Base-by-base conservation (phyloP, 1,140 invertebrate species). In the Reticulitermes speratus region DNA sequence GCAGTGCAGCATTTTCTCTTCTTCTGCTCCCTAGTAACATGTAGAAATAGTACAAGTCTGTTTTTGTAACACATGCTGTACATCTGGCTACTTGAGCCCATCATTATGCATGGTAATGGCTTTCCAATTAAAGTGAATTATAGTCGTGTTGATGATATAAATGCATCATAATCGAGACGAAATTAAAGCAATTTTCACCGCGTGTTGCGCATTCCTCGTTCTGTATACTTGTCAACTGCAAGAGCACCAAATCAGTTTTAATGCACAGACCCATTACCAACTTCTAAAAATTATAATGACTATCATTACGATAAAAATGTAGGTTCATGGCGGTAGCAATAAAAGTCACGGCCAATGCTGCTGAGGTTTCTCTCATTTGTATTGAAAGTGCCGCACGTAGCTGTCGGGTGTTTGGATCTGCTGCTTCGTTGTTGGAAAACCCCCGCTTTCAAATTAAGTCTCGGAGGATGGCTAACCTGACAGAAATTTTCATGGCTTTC, bases 41-140 rank as follows among this genome's bases (percentile, higher is more conserved):
- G 65, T 75, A 75, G 5, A 30, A 30, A 75, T 75, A 75, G 2
- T 25, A 75, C n/a, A 25, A n/a, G 5, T 30, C n/a, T 30, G 7
- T 75, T 75, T 75, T 55, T 55, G 19, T 55, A 55, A 21, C 52
- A 55, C 25, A 30, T 30, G 65, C n/a, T 75, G 25, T 75, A 75
- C 65, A 75, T 75, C 65, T 75, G 65, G 65, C 25, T 75, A 16
- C n/a, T 75, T 75, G 65, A 75, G 5, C 30, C 2, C 65, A 9
- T 75, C 65, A 75, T 75, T 75, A 75, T 75, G 65, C 16, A 75
- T 75, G 65, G n/a, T n/a, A 75, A 75, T 75, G 65, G n/a, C 25
- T 75, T 75, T 30, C 65, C 65, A 75, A 75, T 75, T 75, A 75
- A 30, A 75, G 65, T 75, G 65, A 75, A 75, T 75, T 75, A 75